Evolutionary conservation across 2,888 invertebrate genomes (phyloP).

Genomic region (Criorhina ranunculi): DNA sequence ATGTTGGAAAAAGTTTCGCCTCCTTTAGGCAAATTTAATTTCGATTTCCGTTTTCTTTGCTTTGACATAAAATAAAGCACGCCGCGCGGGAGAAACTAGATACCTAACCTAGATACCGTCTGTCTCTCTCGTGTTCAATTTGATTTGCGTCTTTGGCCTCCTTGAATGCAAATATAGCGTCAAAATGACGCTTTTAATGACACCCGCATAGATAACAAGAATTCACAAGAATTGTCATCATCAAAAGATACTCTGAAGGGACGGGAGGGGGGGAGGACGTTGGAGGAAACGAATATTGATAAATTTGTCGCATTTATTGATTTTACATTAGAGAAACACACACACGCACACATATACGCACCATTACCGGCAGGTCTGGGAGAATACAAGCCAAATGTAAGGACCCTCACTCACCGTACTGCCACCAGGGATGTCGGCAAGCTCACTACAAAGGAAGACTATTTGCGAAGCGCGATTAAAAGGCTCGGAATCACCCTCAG

Average conservation of each 20-base stretch:
- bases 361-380: too few species aligned
- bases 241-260: slow-evolving; percentile 6
- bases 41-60: slow-evolving; percentile 43
- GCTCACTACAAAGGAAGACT: too few species aligned
- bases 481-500: too few species aligned
- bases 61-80: slow-evolving; percentile 39
- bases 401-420: too few species aligned
- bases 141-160: not conserved
- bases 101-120: slow-evolving; percentile 14
- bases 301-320: slow-evolving; percentile 52
- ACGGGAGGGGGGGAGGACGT: too few species aligned
- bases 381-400: too few species aligned
- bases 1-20: slow-evolving; percentile 11
- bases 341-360: too few species aligned
- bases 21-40: slow-evolving; percentile 74
- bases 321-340: slow-evolving; percentile 56
- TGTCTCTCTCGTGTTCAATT: slow-evolving; percentile 18
- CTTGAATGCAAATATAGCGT: slow-evolving; percentile 57
- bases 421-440: too few species aligned
- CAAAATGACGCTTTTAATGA: slow-evolving; percentile 23
- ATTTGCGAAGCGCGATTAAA: too few species aligned
- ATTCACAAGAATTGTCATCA: not conserved
- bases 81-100: not conserved
- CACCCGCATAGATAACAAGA: slow-evolving; percentile 6
- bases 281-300: not conserved